Percentiles rank a stretch among this genome's conserved stretches.
Evolutionary conservation across 2,888 invertebrate genomes (phyloP).

Genomic region (Scaptomyza cyrtandrae): DNA sequence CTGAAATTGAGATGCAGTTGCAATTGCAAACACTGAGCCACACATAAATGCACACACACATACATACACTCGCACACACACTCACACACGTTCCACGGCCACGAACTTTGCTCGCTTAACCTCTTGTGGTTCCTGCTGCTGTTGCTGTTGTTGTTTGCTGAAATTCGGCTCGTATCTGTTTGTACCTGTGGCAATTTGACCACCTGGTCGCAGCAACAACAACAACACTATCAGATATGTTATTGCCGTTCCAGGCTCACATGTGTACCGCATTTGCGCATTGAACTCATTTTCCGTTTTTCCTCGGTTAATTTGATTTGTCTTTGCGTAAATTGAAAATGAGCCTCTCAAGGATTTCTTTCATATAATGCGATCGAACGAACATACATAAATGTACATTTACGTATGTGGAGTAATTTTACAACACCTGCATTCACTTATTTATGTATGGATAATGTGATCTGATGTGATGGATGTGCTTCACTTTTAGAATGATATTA

Average conservation of each 20-base stretch:
- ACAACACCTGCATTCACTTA: conserved; percentile 50
- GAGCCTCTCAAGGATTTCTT: conserved; percentile 49
- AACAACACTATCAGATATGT: neutral
- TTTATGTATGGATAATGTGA: neutral
- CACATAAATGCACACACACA: conserved; percentile 3
- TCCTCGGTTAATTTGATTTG: conserved; percentile 53
- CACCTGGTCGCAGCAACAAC: conserved; percentile 58
- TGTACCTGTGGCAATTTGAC: conserved; percentile 65
- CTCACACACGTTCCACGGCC: conserved; percentile 79
- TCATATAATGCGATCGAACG: conserved; percentile 4
- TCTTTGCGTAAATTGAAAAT: conserved; percentile 75
- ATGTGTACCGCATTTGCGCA: conserved; percentile 24
- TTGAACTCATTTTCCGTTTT: conserved; percentile 63
- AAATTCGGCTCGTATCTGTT: conserved; percentile 53
- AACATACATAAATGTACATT: neutral
- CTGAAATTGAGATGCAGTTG: conserved; percentile 68
- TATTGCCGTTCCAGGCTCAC: conserved; percentile 23
- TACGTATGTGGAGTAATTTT: conserved; percentile 24
- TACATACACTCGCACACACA: conserved; percentile 3
- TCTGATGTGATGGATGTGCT: conserved; percentile 3
- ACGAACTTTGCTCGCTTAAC: conserved; percentile 82
- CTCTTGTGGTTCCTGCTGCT: conserved; percentile 49
- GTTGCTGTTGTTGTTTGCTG: conserved; percentile 41
- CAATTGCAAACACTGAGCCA: conserved; percentile 23
- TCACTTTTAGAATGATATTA: conserved; percentile 10